Evolutionary conservation across 2,113 vertebrate genomes (phyloP).

Genomic region (Halichoerus grypus): DNA sequence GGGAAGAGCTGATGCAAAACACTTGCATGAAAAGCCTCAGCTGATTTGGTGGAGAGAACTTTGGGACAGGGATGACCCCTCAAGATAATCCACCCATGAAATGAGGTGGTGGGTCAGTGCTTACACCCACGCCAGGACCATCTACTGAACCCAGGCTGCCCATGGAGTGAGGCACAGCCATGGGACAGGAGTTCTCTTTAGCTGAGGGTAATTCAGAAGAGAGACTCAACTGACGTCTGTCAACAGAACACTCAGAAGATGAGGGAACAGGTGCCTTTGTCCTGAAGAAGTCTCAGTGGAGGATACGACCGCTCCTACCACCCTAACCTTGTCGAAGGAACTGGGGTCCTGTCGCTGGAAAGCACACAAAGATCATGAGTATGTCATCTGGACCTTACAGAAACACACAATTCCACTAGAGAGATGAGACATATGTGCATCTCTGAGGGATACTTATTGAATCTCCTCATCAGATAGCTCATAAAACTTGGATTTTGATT

Average conservation of each 20-base stretch:
- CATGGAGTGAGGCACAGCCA: neutral
- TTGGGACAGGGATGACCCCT: neutral
- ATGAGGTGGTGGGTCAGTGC: fast-evolving
- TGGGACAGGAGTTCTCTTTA: neutral
- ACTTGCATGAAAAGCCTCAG: neutral
- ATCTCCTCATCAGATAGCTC: neutral
- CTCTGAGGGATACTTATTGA: neutral
- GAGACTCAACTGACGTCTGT: neutral
- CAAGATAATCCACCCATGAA: too few species aligned
- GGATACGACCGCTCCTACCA: neutral
- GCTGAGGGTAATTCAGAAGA: neutral
- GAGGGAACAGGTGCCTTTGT: neutral
- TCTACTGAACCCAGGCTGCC: neutral
- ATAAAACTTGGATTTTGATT: too few species aligned
- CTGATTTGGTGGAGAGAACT: neutral
- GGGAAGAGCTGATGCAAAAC: too few species aligned
- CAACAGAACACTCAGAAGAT: too few species aligned
- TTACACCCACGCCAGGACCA: neutral
- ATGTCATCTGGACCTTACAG: neutral
- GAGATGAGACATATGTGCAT: neutral
- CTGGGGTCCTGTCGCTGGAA: neutral
- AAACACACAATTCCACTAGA: neutral
- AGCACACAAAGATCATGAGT: too few species aligned
- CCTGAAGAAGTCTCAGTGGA: neutral
- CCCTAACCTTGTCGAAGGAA: neutral